These are phyloP conservation scores for Pangasius djambal DNA, from an alignment of 2,797 vertebrate species.

Conservation along the genomic window DNA sequence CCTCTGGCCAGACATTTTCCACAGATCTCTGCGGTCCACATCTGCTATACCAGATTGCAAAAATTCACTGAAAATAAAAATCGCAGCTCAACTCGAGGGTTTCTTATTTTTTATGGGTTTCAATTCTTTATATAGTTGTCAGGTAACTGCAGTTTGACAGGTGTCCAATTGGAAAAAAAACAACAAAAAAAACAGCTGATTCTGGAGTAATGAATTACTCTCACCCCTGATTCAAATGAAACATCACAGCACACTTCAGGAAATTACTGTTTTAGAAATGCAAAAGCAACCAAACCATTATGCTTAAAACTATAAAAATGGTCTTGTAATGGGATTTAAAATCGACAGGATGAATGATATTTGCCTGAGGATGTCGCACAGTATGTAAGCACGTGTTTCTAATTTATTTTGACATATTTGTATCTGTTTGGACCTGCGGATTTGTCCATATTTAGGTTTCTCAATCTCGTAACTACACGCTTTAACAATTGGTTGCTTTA, in stretches of 20 bases:
- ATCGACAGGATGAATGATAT: neutral
- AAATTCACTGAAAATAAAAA: constrained; percentile 76
- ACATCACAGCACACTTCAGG: neutral
- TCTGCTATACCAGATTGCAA: constrained; percentile 75
- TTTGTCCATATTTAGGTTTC: neutral
- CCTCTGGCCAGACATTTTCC: constrained; percentile 80
- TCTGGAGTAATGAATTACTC: constrained; percentile 15
- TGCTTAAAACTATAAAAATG: neutral
- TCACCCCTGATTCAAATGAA: neutral
- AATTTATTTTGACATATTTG: neutral
- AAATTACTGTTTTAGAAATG: constrained; percentile 5
- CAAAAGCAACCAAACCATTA: neutral
- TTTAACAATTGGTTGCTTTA: too few species aligned
- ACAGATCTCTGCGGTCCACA: constrained; percentile 72
- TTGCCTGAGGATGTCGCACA: neutral
- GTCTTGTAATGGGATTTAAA: neutral
- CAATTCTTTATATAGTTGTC: neutral
- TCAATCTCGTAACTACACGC: neutral
- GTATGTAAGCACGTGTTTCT: neutral
- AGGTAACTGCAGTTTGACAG: constrained; percentile 45
- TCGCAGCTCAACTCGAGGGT: neutral
- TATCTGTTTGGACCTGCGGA: neutral
- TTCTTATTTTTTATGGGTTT: neutral
- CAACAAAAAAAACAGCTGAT: neutral
- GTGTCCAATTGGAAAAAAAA: constrained; percentile 35